Evolutionary conservation across 2,797 vertebrate genomes (phyloP), one percentile per base, ranked within the genome.

Genomic region (Tokudaia muenninki): DNA sequence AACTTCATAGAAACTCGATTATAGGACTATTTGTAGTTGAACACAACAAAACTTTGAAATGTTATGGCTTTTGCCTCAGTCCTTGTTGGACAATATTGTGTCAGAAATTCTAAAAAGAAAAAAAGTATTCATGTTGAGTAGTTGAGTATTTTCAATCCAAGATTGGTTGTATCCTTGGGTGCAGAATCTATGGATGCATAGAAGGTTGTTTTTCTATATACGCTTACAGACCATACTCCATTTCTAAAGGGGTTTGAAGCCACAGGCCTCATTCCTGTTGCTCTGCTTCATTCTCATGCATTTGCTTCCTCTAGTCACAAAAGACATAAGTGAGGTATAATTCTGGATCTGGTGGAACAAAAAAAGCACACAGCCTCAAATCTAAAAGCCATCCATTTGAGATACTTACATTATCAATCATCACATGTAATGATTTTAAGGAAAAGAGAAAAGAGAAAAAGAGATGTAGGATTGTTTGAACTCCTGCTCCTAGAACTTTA

Each of bases 391-490:
- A 65, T 70, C 17, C 14, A 1, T 84, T 91, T 17, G 75, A 70
- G 50, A 37, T 83, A 81, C 34, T 84, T 34, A 4, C 3, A 55
- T 41, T 50, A 52, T 34, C n/a, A 75, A 52, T 34, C n/a, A 75
- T 77, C 78, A 59, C 50, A 41, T 78, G 63, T 61, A 80, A 93
- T 89, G 19, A 44, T 90, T 37, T 65, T 63, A 84, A 80, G 41
- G 80, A 81, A 91, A 50, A 34, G 22, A 6, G 29, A 65, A 21
- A 70, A 77, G 13, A 67, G 19, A 74, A 50, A 19, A 55, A 22
- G 21, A 94, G 65, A 95, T n/a, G 3, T 63, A 81, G 37, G 59
- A 92, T 91, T 83, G 21, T 59, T 92, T 91, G 14, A 92, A 26
- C 1, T 87, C 9, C 1, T 21, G 26, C 5, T 91, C 1, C 21